Conservation (phyloP, 2,797 vertebrate genomes). For the Tolypeutes matacus region DNA sequence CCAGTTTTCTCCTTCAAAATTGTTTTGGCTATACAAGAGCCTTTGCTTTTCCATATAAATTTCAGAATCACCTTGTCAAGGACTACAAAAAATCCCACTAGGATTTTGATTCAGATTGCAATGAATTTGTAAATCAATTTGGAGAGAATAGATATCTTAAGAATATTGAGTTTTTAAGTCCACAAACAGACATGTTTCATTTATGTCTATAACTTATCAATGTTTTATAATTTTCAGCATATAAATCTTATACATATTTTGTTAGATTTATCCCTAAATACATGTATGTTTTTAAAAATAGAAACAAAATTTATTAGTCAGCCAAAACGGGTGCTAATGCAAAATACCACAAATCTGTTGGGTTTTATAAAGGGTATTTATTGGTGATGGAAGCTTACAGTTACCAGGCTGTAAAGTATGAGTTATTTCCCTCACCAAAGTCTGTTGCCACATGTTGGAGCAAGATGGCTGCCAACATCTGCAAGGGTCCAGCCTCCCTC, state of each 20-base stretch:
- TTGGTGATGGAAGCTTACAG: no score
- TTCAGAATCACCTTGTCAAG: background rate
- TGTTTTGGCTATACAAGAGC: background rate
- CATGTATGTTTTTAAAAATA: background rate
- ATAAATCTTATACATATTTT: background rate
- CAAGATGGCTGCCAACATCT: no score
- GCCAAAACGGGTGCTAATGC: no score
- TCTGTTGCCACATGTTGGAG: no score
- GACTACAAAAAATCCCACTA: background rate
- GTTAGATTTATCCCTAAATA: background rate
- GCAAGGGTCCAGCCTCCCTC: no score
- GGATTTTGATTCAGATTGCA: background rate
- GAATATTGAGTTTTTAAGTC: background rate
- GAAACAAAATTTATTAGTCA: background rate
- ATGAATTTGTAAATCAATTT: background rate
- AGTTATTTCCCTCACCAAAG: no score
- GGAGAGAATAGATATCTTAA: background rate
- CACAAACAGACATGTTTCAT: background rate
- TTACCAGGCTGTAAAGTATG: no score
- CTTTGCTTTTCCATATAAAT: background rate
- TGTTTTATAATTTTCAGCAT: background rate
- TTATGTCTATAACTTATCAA: background rate
- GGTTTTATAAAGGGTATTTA: no score
- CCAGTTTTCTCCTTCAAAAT: background rate
- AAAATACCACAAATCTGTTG: no score